A percentile compares a stretch with the other conserved stretches of the same genome.
These are phyloP conservation scores for Passer montanus DNA, from an alignment of 2,113 vertebrate genomes.

Conservation along the genomic window DNA sequence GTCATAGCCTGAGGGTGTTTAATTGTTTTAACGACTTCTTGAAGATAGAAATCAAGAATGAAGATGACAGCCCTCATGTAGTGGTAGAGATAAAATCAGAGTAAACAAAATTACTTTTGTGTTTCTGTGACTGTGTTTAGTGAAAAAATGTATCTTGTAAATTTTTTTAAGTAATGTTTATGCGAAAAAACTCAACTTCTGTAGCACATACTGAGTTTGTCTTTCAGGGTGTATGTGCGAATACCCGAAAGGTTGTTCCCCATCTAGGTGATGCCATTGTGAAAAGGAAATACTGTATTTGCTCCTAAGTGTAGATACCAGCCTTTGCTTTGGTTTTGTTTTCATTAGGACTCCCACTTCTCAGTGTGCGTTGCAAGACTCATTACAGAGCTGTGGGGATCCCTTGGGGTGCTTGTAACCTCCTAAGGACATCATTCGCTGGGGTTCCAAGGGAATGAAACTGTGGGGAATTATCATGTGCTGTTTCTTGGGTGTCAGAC, in stretches of 20 bases:
- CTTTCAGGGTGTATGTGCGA: not conserved
- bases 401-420: not conserved
- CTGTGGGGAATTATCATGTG: fast-evolving
- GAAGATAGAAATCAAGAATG: constrained; percentile 3
- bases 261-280: not conserved
- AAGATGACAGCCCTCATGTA: not conserved
- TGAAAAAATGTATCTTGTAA: not conserved
- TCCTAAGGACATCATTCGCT: not conserved
- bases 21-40: not conserved
- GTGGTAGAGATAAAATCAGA: not conserved
- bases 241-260: not conserved
- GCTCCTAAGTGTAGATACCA: not conserved
- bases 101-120: not conserved
- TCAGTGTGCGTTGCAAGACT: not conserved
- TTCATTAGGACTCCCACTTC: not conserved
- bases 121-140: not conserved
- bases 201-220: not conserved
- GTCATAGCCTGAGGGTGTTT: not conserved
- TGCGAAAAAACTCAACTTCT: not conserved
- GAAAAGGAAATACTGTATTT: not conserved
- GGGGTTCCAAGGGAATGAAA: not conserved
- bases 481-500: not conserved
- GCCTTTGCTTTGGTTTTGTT: not conserved
- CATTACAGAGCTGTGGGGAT: not conserved
- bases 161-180: not conserved